Percentiles rank a stretch among this genome's conserved stretches.
These are phyloP conservation scores for Semotilus atromaculatus DNA, from an alignment of 2,797 vertebrate species.

Conservation along the genomic window DNA sequence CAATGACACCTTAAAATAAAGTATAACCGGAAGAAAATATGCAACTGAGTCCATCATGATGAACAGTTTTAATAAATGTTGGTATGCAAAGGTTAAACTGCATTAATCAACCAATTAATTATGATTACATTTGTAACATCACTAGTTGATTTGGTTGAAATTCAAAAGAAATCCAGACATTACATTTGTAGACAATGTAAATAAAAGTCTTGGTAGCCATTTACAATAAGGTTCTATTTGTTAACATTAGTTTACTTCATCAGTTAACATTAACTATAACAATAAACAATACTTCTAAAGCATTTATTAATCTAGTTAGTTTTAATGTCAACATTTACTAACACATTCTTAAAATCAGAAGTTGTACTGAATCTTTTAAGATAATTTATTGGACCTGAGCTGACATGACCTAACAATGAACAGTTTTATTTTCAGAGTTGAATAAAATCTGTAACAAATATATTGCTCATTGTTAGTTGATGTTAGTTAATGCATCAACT, in stretches of 20 bases:
- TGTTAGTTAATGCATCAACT: neutral
- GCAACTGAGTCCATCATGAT: neutral
- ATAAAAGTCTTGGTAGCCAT: neutral
- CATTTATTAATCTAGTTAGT: too few relatives aligned
- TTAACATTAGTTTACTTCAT: too few relatives aligned
- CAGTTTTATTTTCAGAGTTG: too few relatives aligned
- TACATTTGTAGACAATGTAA: neutral
- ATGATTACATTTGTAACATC: neutral
- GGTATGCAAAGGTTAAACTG: neutral
- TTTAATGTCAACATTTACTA: neutral
- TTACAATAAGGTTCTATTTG: neutral
- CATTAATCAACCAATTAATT: neutral
- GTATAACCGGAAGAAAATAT: neutral
- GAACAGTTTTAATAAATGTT: neutral
- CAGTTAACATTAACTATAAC: too few relatives aligned
- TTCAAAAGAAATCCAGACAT: neutral
- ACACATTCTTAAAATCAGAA: too few relatives aligned
- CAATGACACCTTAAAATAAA: neutral
- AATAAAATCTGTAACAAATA: neutral
- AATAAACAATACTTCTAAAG: too few relatives aligned
- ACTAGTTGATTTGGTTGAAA: neutral
- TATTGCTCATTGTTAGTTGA: too few relatives aligned
- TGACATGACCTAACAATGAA: neutral
- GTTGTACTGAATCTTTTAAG: neutral
- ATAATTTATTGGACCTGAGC: neutral